Conservation (phyloP, 2,888 invertebrate genomes). For the Leucoma salicis region DNA sequence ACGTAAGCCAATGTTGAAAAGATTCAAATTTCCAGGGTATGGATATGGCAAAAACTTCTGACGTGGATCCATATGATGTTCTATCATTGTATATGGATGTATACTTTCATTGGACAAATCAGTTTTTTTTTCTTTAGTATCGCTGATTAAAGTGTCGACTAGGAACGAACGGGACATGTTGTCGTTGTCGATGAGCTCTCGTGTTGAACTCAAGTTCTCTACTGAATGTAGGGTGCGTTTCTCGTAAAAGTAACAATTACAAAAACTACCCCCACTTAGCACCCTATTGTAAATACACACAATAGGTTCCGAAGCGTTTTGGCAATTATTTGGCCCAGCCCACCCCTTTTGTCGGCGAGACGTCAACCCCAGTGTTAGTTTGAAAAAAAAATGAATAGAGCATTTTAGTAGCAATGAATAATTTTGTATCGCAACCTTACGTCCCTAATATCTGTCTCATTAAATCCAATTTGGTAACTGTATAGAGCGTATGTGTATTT, state of each 20-base stretch:
- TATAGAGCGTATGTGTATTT: constrained; percentile 52
- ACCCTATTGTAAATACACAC: constrained; percentile 79
- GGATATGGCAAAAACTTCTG: constrained; percentile 83
- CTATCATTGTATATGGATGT: constrained; percentile 63
- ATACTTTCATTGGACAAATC: constrained; percentile 65
- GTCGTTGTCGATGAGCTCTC: constrained; percentile 30
- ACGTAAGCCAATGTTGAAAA: constrained; percentile 84
- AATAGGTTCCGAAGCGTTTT: constrained; percentile 80
- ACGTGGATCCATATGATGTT: constrained; percentile 56
- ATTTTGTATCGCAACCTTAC: constrained; percentile 76
- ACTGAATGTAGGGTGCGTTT: constrained; percentile 64
- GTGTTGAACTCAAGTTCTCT: constrained; percentile 46
- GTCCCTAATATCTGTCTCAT: constrained; percentile 78
- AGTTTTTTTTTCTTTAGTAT: constrained; percentile 74
- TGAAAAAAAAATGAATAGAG: constrained; percentile 70
- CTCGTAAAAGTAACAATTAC: constrained; percentile 74
- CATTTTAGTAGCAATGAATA: constrained; percentile 81
- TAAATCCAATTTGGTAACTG: constrained; percentile 76
- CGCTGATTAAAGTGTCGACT: constrained; percentile 90
- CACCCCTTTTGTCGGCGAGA: constrained; percentile 78
- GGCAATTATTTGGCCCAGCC: constrained; percentile 80
- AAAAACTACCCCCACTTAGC: constrained; percentile 81
- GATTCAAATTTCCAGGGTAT: constrained; percentile 84
- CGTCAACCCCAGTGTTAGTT: constrained; percentile 71
- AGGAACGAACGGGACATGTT: constrained; percentile 91